Percentiles rank a stretch among this genome's conserved stretches.
Conservation (phyloP, 2,888 invertebrate genomes). For the Yponomeuta evonymella region DNA sequence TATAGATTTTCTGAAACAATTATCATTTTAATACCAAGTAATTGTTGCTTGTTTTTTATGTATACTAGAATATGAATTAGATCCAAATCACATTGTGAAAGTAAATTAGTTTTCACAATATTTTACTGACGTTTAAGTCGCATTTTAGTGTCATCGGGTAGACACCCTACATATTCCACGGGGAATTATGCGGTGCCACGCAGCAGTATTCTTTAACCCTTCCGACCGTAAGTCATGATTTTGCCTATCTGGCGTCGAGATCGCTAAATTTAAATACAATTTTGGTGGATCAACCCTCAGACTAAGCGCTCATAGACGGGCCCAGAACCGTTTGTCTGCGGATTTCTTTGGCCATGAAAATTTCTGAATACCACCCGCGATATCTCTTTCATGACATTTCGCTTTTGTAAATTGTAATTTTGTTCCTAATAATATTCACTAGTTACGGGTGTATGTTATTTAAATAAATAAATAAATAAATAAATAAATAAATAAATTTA, state of each 20-base stretch:
- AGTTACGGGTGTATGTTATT: neutral
- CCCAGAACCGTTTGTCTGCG: conserved; percentile 22
- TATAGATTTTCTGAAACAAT: neutral
- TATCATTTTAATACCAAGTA: neutral
- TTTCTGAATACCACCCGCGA: neutral
- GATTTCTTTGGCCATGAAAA: neutral
- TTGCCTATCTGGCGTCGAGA: conserved; percentile 66
- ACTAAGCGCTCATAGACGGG: conserved; percentile 33
- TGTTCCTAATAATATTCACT: neutral
- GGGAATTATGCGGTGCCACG: conserved; percentile 72
- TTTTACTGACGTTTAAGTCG: neutral
- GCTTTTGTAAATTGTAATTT: neutral
- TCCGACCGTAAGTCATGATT: conserved; percentile 67
- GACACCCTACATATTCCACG: conserved; percentile 31
- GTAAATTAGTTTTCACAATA: neutral
- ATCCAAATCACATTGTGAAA: neutral
- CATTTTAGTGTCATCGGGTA: conserved; percentile 18
- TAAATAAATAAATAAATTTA: too few species aligned
- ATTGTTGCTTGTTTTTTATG: neutral
- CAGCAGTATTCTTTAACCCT: conserved; percentile 66
- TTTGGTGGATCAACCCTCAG: conserved; percentile 52
- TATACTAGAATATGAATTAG: neutral
- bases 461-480: too few species aligned
- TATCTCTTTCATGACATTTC: too few species aligned
- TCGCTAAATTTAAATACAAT: conserved; percentile 71